Evolutionary conservation across 2,888 invertebrate species (phyloP), one percentile per base, ranked within the genome.

Genomic region (Caprella mutica): DNA sequence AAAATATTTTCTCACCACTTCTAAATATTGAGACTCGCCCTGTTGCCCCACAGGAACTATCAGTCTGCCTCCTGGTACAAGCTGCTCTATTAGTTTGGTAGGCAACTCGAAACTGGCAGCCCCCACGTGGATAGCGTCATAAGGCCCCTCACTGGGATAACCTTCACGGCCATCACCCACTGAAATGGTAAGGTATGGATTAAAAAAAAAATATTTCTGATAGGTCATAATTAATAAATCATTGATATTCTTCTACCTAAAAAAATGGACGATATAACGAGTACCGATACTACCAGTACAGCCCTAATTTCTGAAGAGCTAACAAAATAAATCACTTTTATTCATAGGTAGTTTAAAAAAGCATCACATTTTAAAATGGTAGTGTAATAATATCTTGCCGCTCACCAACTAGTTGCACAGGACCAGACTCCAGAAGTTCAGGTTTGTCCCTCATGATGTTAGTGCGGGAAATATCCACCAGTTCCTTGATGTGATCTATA

Each of bases 131-230:
- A 94, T 94, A 19, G 90, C 92, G 76, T 90, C 84, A 70, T 84
- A 94, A 0, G 91, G 92, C 4, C 84, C 88, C 65, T 81, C 79
- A 55, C 78, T 74, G 2, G 80, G 75, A 70, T 81, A 83, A 3
- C 94, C 94, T 68, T 80, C 73, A 58, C 93, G 78, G 2, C 94
- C 94, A 77, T 94, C 93, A n/a, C 91, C 93, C 72, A 82, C 85
- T 83, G 69, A 9, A 54, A 72, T 69, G n/a, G n/a, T n/a, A n/a
- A n/a, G n/a, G n/a, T n/a, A n/a, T n/a, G n/a, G n/a, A n/a, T n/a
- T n/a, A n/a, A n/a, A n/a, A n/a, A n/a, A n/a, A n/a, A n/a, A n/a
- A n/a, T n/a, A n/a, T n/a, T n/a, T n/a, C n/a, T n/a, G n/a, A n/a
- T n/a, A n/a, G n/a, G n/a, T n/a, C n/a, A n/a, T n/a, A n/a, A n/a